Percentiles rank a stretch among this genome's conserved stretches.
Conservation (phyloP, 2,113 vertebrate species). For the Anser cygnoides region DNA sequence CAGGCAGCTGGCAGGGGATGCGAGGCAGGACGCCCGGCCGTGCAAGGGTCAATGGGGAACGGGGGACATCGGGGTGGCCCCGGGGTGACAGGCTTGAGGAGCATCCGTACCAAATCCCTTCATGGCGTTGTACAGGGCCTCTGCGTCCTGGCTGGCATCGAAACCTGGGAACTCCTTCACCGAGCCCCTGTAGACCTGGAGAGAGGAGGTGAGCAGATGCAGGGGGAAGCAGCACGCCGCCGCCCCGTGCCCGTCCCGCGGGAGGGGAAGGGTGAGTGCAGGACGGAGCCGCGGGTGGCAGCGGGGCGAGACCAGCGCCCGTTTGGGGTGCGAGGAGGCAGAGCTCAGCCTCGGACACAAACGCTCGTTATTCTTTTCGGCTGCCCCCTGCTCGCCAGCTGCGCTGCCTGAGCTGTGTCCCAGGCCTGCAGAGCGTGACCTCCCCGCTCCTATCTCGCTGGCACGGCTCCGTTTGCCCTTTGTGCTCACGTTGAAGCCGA, state of each 20-base stretch:
- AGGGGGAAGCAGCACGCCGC: background rate
- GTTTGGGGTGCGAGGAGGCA: background rate
- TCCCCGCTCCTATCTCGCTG: accelerated
- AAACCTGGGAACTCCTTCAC: conserved; percentile 85
- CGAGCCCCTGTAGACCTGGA: conserved; percentile 89
- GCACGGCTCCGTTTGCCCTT: background rate
- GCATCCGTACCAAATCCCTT: conserved; percentile 90
- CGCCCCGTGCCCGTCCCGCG: background rate
- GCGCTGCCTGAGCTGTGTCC: accelerated
- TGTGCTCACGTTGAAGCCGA: background rate
- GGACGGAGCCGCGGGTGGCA: background rate
- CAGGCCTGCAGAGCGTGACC: background rate
- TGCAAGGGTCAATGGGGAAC: accelerated
- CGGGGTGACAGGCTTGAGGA: accelerated
- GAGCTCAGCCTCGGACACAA: background rate
- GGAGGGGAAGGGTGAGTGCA: background rate
- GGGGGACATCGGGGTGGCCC: background rate
- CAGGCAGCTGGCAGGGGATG: background rate
- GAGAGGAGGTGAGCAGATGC: background rate
- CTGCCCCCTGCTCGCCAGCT: background rate
- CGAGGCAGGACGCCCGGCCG: background rate
- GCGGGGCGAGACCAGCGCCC: accelerated
- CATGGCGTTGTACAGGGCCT: conserved; percentile 92
- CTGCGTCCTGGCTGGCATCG: conserved; percentile 85
- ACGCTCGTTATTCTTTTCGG: background rate